Conservation (phyloP, 2,113 vertebrate species). For the Pluvialis apricaria region DNA sequence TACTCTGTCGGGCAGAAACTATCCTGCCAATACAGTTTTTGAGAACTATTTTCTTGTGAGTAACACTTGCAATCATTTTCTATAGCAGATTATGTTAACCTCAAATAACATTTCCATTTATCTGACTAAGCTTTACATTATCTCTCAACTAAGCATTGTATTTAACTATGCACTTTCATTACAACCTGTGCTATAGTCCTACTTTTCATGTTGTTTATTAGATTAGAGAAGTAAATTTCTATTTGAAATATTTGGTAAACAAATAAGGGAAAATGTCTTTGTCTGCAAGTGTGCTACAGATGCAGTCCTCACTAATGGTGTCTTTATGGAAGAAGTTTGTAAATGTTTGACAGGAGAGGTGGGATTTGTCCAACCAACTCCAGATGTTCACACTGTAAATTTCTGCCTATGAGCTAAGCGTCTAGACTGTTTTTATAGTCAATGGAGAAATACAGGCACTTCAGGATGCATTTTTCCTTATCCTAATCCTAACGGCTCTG, state of each 20-base stretch:
- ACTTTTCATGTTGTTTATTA: neutral
- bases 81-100: neutral
- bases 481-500: neutral
- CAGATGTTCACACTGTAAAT: constrained; percentile 22
- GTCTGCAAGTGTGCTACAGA: neutral
- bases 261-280: neutral
- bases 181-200: neutral
- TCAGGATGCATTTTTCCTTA: constrained; percentile 7
- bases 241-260: neutral
- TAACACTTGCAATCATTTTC: neutral
- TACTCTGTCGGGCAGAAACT: neutral
- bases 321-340: neutral
- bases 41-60: neutral
- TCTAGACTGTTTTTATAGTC: constrained; percentile 19
- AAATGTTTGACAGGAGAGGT: neutral
- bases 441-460: neutral
- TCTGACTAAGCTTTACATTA: neutral
- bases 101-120: neutral
- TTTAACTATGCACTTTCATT: neutral
- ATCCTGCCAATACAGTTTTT: neutral
- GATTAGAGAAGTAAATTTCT: neutral
- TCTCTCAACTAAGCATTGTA: neutral
- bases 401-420: constrained; percentile 5
- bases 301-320: neutral
- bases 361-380: neutral